These are phyloP conservation scores for Chrysolina oricalcia DNA, from an alignment of 2,888 invertebrate genomes.

Conservation along the genomic window DNA sequence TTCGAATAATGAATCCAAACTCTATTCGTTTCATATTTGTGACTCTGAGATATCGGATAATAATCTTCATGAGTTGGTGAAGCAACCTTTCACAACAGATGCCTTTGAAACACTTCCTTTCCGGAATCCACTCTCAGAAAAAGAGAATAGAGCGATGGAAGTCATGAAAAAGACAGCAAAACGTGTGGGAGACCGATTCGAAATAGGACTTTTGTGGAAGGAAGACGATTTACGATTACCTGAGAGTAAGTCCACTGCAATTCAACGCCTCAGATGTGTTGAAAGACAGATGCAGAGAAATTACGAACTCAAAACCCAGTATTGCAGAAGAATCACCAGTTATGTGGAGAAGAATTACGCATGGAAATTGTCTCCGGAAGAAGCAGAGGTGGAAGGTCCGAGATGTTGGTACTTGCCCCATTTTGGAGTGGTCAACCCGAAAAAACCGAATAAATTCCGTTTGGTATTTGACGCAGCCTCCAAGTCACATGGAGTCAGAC, in stretches of 20 bases:
- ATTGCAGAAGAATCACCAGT: conserved; percentile 23
- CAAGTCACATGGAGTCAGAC: too few relatives aligned
- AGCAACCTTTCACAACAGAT: conserved; percentile 21
- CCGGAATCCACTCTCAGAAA: neutral
- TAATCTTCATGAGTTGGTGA: too few relatives aligned
- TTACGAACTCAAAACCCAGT: conserved; percentile 13
- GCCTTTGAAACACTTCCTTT: too few relatives aligned
- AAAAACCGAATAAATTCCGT: too few relatives aligned
- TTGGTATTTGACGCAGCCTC: neutral
- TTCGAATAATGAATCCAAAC: too few relatives aligned
- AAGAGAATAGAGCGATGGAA: conserved; percentile 16
- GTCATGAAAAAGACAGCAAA: conserved; percentile 17
- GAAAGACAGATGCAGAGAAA: conserved; percentile 23
- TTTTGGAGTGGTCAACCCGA: conserved; percentile 28
- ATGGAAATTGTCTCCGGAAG: conserved; percentile 29
- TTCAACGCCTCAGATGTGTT: conserved; percentile 9
- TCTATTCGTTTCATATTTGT: conserved; percentile 2
- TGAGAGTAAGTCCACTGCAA: conserved; percentile 9
- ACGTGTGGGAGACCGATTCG: neutral
- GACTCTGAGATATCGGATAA: conserved; percentile 1
- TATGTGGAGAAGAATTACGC: conserved; percentile 27
- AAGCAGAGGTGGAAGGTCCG: conserved; percentile 26
- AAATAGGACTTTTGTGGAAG: conserved; percentile 23
- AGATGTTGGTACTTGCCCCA: conserved; percentile 39
- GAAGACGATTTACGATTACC: conserved; percentile 11